Conservation (phyloP, 2,797 vertebrate genomes). For the Erethizon dorsatum region DNA sequence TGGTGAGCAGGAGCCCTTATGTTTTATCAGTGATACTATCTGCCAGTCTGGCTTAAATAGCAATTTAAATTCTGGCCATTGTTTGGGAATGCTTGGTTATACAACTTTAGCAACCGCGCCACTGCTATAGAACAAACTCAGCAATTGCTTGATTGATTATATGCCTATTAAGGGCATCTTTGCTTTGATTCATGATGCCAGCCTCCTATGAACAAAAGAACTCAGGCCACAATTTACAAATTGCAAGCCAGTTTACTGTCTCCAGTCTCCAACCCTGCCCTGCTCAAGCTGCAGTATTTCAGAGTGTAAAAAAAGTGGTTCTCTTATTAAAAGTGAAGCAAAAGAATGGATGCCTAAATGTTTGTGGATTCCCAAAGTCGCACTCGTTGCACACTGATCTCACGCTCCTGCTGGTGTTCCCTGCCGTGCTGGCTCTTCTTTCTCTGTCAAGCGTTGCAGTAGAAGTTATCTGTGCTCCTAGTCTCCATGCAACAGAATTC, state of each 20-base stretch:
- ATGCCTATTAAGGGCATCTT: background rate
- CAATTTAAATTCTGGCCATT: constrained; percentile 61
- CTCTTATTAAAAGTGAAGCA: background rate
- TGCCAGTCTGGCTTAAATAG: constrained; percentile 64
- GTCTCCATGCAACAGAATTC: background rate
- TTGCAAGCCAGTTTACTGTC: background rate
- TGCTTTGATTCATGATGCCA: constrained; percentile 24
- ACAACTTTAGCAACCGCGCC: constrained; percentile 30
- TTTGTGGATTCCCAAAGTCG: background rate
- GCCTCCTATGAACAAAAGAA: background rate
- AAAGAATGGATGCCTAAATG: background rate
- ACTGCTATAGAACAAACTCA: constrained; percentile 59
- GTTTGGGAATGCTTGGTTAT: constrained; percentile 45
- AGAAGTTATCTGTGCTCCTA: background rate
- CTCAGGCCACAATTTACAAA: background rate
- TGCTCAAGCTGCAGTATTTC: background rate
- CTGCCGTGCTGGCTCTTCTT: background rate
- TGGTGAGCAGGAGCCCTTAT: background rate
- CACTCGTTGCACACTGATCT: background rate
- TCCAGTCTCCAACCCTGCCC: background rate
- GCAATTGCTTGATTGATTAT: background rate
- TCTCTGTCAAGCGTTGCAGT: background rate
- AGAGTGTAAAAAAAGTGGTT: background rate
- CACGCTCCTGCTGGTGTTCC: background rate
- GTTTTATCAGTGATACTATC: constrained; percentile 18